Base-by-base conservation (phyloP, 2,888 invertebrate species). In the Diachrysia chrysitis region DNA sequence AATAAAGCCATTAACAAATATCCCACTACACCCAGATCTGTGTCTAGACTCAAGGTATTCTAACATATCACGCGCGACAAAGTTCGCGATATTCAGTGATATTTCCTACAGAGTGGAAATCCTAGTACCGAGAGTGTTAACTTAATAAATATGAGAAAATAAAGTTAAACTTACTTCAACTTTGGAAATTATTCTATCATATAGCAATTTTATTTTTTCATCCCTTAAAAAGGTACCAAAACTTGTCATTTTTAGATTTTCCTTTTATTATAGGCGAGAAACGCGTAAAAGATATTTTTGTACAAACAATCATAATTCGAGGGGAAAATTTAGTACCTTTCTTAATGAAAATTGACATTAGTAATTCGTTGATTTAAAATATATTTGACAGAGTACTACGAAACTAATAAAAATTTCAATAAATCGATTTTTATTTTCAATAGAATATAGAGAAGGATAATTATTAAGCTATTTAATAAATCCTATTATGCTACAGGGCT, bases 41-140 rank as follows among this genome's bases (percentile, higher is more conserved):
- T 12, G 48, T 51, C 19, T 51, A 51, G 32, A 37, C 12, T 9
- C 4, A 21, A 48, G 16, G 14, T 63, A 63, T 63, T 57, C 32
- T 57, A 48, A 62, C 23, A 56, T 32, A 56, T 63, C 46, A 56
- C 42, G 55, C 46, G 48, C 42, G 55, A 42, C 54, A 35, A 59
- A 51, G 46, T 63, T 61, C 25, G n/a, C 17, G 35, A 23, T n/a
- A n/a, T 59, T 32, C 46, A 59, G 25, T 46, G 25, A 48, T 46
- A 42, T 58, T 35, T 16, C 35, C 21, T 53, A n/a, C 25, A 7
- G 46, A 58, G 46, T 58, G n/a, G 46, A 59, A 48, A 51, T 12
- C 48, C 59, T 59, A 48, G 25, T 59, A 12, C 5, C 6, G 0
- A 42, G 0, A 42, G 42, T 57, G 21, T 29, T 5, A 59, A 59